Base-by-base conservation (phyloP, 2,113 vertebrate species). In the Clarias batrachus region DNA sequence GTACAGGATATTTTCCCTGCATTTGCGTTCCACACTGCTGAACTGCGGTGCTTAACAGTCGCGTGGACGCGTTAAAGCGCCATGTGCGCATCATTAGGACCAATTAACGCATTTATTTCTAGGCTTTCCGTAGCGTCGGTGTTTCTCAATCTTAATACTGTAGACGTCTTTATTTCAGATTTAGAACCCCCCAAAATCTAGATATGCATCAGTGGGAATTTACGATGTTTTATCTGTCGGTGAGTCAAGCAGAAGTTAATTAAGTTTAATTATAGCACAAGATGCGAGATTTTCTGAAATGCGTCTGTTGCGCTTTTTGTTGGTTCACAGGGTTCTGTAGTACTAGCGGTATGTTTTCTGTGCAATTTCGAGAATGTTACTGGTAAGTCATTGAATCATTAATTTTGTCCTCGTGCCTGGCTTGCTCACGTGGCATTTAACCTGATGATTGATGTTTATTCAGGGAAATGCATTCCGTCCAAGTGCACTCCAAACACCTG, bases 401-500 rank as follows among this genome's bases (percentile, higher is more conserved):
- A 0, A 0, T 57, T 57, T 57, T 4, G n/a, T 30, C 27, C 14
- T 27, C 3, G 30, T 79, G n/a, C 19, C 37, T 76, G 25, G 13
- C 8, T 27, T 27, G 11, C 21, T 76, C 37, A 48, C 10, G 17
- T 41, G 14, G 6, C 3, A 25, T 52, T 27, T 57, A 21, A 66
- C 21, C 27, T 62, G 16, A 3, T 30, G 4, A 23, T 52, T 60
- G 10, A 30, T 76, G n/a, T 33, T 81, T 14, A 17, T 85, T 70
- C 60, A 94, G 94, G 94, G n/a, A 3, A 37, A 60, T 95, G 94
- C 90, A 89, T 91, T 0, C 84, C 93, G 63, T 82, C 90, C 13
- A 70, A 87, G 1, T 95, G 95, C 68, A 89, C 79, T 85, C 25
- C 13, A 25, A 57, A 73, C 0, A 92, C 52, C 1, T 95, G 95